phyloP scores from a whole-genome alignment of 2,113 vertebrate genomes.

The Pteropus alecto region DNA sequence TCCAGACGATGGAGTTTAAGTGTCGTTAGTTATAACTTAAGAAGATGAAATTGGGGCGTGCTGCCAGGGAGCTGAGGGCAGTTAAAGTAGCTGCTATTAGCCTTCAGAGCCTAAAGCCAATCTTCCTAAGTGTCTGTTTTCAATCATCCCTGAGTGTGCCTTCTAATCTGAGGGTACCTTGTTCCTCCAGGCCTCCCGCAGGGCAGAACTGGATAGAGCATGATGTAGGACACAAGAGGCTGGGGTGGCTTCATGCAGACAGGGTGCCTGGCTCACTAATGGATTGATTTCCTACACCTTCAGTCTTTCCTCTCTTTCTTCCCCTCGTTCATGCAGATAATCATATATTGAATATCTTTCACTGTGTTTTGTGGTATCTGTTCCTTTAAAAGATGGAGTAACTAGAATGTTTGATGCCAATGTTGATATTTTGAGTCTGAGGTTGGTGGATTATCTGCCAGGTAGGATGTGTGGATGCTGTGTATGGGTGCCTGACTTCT shows the following conservation, averaged over 20 bases:
- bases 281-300: neutral
- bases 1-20: neutral
- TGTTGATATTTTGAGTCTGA: neutral
- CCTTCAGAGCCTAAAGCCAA: neutral
- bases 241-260: neutral
- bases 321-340: neutral
- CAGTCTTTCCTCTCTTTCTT: neutral
- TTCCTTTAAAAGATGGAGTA: neutral
- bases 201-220: neutral
- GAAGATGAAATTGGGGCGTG: neutral
- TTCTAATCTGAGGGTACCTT: neutral
- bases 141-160: neutral
- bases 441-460: neutral
- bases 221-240: neutral
- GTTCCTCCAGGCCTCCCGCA: neutral
- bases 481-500: neutral
- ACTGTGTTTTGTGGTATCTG: neutral
- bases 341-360: neutral
- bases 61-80: slow-evolving; percentile 8
- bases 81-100: neutral
- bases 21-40: slow-evolving; percentile 28
- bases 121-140: slow-evolving; percentile 50
- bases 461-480: neutral
- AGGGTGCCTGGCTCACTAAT: neutral
- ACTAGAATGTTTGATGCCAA: neutral